These are phyloP conservation scores for Stenichneumon culpator DNA, from an alignment of 2,888 invertebrate genomes.

Conservation along the genomic window DNA sequence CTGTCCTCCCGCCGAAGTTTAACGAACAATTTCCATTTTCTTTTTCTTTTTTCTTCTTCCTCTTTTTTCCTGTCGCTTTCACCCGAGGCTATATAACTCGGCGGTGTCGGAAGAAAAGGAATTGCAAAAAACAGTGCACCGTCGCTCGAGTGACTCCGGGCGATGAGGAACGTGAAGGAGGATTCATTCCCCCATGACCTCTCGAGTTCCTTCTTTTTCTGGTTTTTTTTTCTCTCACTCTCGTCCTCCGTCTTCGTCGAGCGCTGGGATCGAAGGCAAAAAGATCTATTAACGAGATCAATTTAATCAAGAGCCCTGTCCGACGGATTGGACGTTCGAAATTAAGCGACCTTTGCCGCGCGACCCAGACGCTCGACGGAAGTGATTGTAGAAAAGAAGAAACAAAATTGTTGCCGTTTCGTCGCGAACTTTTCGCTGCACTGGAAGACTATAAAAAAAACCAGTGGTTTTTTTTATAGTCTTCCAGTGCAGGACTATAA, in stretches of 20 bases:
- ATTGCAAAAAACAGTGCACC: conserved; percentile 34
- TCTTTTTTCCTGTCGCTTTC: not conserved
- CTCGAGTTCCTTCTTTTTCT: not conserved
- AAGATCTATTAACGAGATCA: conserved; percentile 47
- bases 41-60: not conserved
- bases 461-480: not conserved
- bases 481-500: not conserved
- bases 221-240: not conserved
- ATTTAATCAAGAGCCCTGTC: conserved; percentile 45
- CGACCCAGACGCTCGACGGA: not conserved
- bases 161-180: conserved; percentile 41
- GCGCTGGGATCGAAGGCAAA: conserved; percentile 3
- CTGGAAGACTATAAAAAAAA: no score
- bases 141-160: conserved; percentile 17
- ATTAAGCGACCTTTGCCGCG: not conserved
- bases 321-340: conserved; percentile 1
- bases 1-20: conserved; percentile 25
- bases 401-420: not conserved
- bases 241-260: conserved; percentile 16
- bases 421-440: not conserved
- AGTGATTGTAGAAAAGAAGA: not conserved
- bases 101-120: conserved; percentile 32
- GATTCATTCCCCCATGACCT: conserved; percentile 25
- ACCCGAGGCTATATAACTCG: conserved; percentile 24
- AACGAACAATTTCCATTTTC: conserved; percentile 32